Evolutionary conservation across 2,888 invertebrate species (phyloP).

Genomic region (Andrena fulva): DNA sequence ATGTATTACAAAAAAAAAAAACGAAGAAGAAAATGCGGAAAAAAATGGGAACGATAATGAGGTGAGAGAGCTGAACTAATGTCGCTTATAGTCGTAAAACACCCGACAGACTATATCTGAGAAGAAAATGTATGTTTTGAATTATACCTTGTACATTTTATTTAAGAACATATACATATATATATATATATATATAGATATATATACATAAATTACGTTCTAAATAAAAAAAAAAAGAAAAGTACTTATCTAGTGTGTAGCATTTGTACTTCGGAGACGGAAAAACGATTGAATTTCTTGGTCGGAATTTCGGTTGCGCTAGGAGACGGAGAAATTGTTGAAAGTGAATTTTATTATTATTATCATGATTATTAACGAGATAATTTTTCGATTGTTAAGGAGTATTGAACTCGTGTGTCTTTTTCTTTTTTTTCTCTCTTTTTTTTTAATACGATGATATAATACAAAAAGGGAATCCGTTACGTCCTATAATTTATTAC

Average conservation of each 20-base stretch:
- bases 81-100: slow-evolving; percentile 67
- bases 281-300: slow-evolving; percentile 45
- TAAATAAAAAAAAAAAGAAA: slow-evolving; percentile 57
- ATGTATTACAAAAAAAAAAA: slow-evolving; percentile 64
- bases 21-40: slow-evolving; percentile 37
- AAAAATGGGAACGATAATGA: slow-evolving; percentile 13
- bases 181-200: slow-evolving; percentile 33
- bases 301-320: slow-evolving; percentile 32
- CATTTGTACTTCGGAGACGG: slow-evolving; percentile 66
- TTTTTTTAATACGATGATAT: slow-evolving; percentile 31
- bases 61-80: slow-evolving; percentile 62
- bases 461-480: slow-evolving; percentile 32
- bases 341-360: slow-evolving; percentile 3
- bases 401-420: background rate
- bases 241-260: slow-evolving; percentile 71
- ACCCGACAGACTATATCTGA: slow-evolving; percentile 55
- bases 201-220: slow-evolving; percentile 62
- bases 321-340: slow-evolving; percentile 23
- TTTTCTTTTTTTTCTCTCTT: slow-evolving; percentile 4
- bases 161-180: slow-evolving; percentile 65
- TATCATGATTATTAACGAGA: slow-evolving; percentile 1
- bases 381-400: slow-evolving; percentile 1
- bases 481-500: slow-evolving; percentile 44
- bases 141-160: slow-evolving; percentile 72
- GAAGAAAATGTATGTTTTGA: slow-evolving; percentile 65